These are phyloP conservation scores for Peromyscus attwateri DNA, from an alignment of 2,797 vertebrate genomes.

Conservation along the genomic window DNA sequence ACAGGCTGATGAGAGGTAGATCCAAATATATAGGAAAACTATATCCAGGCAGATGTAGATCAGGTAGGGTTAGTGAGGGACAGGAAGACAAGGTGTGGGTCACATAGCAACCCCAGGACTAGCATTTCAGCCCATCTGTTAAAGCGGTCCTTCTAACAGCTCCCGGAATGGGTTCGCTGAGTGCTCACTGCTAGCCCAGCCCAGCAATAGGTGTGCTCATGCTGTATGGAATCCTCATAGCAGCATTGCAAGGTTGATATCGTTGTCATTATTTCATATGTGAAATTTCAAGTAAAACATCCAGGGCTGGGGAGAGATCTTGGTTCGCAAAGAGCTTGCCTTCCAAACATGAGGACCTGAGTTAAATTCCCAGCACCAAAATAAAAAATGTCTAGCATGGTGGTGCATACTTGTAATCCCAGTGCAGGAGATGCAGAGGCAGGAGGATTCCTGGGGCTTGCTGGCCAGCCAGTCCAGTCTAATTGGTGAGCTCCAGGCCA, in stretches of 20 bases:
- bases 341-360: neutral
- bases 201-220: neutral
- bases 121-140: neutral
- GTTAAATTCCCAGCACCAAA: neutral
- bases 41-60: neutral
- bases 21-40: neutral
- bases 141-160: neutral
- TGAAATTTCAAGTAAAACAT: conserved; percentile 16
- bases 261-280: neutral
- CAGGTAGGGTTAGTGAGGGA: neutral
- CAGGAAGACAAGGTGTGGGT: neutral
- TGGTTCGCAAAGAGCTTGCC: neutral
- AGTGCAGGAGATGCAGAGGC: neutral
- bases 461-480: neutral
- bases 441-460: neutral
- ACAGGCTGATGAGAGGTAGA: neutral
- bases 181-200: neutral
- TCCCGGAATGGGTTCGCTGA: neutral
- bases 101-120: neutral
- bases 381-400: neutral
- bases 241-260: neutral
- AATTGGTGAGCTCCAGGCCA: neutral
- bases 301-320: neutral
- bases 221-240: neutral
- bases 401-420: neutral